These are phyloP conservation scores for Aplodontia rufa DNA, from an alignment of 2,113 vertebrate genomes.

Conservation along the genomic window DNA sequence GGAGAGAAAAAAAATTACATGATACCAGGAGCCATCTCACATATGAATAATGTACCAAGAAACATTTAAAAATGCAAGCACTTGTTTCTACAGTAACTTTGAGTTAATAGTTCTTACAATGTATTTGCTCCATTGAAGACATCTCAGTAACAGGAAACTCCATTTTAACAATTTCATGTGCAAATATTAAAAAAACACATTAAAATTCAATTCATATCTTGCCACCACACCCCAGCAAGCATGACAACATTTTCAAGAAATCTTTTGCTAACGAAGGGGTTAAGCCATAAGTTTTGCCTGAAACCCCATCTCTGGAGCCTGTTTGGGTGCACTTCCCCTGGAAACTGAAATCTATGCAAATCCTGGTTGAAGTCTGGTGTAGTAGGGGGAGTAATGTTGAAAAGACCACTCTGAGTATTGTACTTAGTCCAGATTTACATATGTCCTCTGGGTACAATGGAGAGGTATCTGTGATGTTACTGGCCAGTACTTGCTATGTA, in stretches of 20 bases:
- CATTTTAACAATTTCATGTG: conserved; percentile 97
- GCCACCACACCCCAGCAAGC: conserved; percentile 80
- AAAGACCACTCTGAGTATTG: conserved; percentile 93
- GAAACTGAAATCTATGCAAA: conserved; percentile 98
- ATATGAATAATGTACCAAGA: conserved; percentile 90
- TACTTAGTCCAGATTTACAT: conserved; percentile 86
- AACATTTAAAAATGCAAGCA: conserved; percentile 84
- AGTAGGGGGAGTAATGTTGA: conserved; percentile 98
- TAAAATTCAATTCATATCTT: conserved; percentile 85
- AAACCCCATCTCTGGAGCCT: conserved; percentile 97
- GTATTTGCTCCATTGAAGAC: conserved; percentile 88
- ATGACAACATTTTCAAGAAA: conserved; percentile 81
- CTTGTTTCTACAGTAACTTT: conserved; percentile 90
- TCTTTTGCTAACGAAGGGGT: conserved; percentile 89
- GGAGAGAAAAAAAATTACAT: conserved; percentile 90
- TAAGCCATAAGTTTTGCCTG: conserved; percentile 95
- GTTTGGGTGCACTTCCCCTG: conserved; percentile 98
- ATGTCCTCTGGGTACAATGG: conserved; percentile 88
- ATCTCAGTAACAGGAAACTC: conserved; percentile 91
- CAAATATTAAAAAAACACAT: conserved; percentile 93
- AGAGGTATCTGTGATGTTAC: conserved; percentile 87
- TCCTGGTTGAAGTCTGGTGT: conserved; percentile 98
- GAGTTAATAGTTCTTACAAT: conserved; percentile 88
- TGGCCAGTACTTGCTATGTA: conserved; percentile 82
- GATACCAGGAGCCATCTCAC: conserved; percentile 95